These are phyloP conservation scores for Corvus cornix DNA, from an alignment of 2,113 vertebrate species.

Conservation along the genomic window DNA sequence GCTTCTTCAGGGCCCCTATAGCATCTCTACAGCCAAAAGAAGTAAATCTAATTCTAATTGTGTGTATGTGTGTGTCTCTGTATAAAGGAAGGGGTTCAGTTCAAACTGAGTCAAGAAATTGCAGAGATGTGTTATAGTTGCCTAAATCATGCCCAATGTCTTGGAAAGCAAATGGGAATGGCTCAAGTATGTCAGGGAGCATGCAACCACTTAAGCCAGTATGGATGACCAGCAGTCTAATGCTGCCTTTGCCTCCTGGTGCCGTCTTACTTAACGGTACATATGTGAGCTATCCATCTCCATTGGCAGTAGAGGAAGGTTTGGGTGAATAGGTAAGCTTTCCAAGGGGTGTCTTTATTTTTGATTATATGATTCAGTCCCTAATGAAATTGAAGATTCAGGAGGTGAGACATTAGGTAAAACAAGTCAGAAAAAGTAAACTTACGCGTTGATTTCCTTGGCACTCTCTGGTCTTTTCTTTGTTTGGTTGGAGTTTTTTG, in stretches of 20 bases:
- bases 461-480: accelerated
- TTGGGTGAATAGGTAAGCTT: not conserved
- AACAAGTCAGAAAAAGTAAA: not conserved
- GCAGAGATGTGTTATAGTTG: not conserved
- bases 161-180: not conserved
- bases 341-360: not conserved
- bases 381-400: not conserved
- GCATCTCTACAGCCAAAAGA: not conserved
- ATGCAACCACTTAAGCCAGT: not conserved
- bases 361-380: not conserved
- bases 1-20: not conserved
- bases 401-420: not conserved
- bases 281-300: not conserved
- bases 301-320: not conserved
- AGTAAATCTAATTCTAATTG: not conserved
- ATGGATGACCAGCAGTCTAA: not conserved
- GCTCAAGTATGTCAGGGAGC: not conserved
- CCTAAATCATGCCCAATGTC: not conserved
- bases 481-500: not conserved
- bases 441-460: not conserved
- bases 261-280: not conserved
- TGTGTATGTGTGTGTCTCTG: not conserved
- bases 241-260: not conserved
- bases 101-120: not conserved
- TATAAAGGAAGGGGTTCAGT: not conserved